A percentile compares a stretch with the other conserved stretches of the same genome.
Evolutionary conservation across 1,140 invertebrate species (phyloP).

Genomic region (Lucilia sericata): DNA sequence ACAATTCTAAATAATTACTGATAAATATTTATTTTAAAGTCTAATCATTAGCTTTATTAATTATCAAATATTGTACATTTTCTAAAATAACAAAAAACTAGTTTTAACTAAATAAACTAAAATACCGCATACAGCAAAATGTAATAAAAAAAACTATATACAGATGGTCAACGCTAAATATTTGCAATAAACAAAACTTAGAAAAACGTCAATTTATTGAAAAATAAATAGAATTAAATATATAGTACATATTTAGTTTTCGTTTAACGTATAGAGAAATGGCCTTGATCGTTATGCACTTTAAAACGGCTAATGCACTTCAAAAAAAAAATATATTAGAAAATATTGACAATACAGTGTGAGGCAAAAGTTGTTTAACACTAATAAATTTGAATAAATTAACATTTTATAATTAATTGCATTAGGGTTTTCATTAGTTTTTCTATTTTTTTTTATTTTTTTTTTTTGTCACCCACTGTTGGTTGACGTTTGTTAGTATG

Average conservation of each 20-base stretch:
- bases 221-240: neutral
- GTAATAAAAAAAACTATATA: too few relatives aligned
- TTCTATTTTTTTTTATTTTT: neutral
- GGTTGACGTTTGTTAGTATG: neutral
- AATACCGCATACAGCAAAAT: neutral
- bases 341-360: neutral
- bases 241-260: neutral
- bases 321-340: neutral
- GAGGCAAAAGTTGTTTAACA: neutral
- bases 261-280: neutral
- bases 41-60: neutral
- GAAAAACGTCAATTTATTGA: slow-evolving; percentile 13
- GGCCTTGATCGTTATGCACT: slow-evolving; percentile 39
- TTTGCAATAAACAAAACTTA: slow-evolving; percentile 10
- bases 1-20: too few relatives aligned
- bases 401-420: too few relatives aligned
- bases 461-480: neutral
- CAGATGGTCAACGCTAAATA: slow-evolving; percentile 17
- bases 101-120: neutral
- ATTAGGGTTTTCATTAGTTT: too few relatives aligned
- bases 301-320: slow-evolving; percentile 28
- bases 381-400: too few relatives aligned
- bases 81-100: neutral
- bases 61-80: neutral
- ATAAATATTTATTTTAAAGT: too few relatives aligned